Percentiles rank a stretch among this genome's conserved stretches.
Evolutionary conservation across 2,113 vertebrate species (phyloP).

Genomic region (Oncorhynchus gorbuscha): DNA sequence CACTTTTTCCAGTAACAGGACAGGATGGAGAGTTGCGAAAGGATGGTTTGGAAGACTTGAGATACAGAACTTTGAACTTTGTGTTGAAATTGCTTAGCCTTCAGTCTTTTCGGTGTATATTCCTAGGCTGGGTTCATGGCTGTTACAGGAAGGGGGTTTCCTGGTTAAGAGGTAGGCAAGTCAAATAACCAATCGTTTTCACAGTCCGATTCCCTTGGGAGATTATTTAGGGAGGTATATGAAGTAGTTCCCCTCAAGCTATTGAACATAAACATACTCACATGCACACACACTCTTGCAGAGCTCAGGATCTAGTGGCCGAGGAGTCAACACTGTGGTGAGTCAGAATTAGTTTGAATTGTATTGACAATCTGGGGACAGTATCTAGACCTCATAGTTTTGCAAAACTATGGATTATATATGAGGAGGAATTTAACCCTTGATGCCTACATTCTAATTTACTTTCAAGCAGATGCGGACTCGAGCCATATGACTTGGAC

Average conservation of each 20-base stretch:
- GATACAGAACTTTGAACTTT: slow-evolving; percentile 5
- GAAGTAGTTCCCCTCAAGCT: background rate
- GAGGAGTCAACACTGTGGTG: slow-evolving; percentile 31
- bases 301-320: background rate
- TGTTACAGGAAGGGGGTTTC: background rate
- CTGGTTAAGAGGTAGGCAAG: background rate
- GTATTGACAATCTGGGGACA: background rate
- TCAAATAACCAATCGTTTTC: background rate
- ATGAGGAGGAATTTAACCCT: too few species aligned
- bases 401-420: background rate
- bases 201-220: background rate
- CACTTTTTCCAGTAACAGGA: slow-evolving; percentile 45
- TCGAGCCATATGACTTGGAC: too few species aligned
- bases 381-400: background rate
- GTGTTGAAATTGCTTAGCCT: background rate
- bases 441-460: too few species aligned
- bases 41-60: background rate
- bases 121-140: background rate
- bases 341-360: slow-evolving; percentile 20
- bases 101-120: background rate
- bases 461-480: too few species aligned
- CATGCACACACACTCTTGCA: slow-evolving; percentile 4
- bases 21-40: slow-evolving; percentile 2
- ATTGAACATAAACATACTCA: background rate
- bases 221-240: slow-evolving; percentile 10